Base-by-base conservation (phyloP, 2,113 vertebrate genomes). In the Scalopus aquaticus region DNA sequence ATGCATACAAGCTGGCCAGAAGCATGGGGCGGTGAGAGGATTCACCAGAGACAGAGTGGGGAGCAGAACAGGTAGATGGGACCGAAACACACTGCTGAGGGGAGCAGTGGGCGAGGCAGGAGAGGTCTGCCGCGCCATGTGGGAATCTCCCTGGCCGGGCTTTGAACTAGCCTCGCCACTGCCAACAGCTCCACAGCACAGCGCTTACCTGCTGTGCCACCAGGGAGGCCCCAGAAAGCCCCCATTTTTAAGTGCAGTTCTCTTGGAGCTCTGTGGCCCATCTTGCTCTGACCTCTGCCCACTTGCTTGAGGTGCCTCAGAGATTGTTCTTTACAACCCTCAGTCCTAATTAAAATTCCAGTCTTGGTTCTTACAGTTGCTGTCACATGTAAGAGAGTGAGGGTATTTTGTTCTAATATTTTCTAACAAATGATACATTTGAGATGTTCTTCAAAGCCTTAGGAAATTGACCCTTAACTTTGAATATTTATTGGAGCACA, bases 361-460 rank as follows among this genome's bases (percentile, higher is more conserved):
- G 65, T 84, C 32, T 93, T 81, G 11, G 62, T 76, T 91, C 89
- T 60, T 26, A 51, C 12, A 77, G 49, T 74, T 80, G 49, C 51
- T 76, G 42, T 62, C 92, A 77, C 11, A 72, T 46, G 17, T 64
- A 79, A 26, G 88, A 77, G 30, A 74, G 28, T 24, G 42, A 79
- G 35, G 16, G 19, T 76, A 89, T 83, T 91, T 90, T 5, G 4
- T 82, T 88, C 86, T 90, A 30, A 76, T 83, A 74, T 91, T 90
- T 96, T 87, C 72, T 80, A 92, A 58, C 84, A 84, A 95, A 88
- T 65, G 51, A 83, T 73, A 56, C 16, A 28, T 69, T 81, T 5
- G 26, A 76, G 46, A 74, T 94, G 56, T 39, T 88, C 69, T 79
- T 95, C 62, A 96, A 94, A 96, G 74, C 62, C 37, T 54, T 60